phyloP scores from a whole-genome alignment of 2,888 invertebrate genomes.

The Pachymerium ferrugineum region DNA sequence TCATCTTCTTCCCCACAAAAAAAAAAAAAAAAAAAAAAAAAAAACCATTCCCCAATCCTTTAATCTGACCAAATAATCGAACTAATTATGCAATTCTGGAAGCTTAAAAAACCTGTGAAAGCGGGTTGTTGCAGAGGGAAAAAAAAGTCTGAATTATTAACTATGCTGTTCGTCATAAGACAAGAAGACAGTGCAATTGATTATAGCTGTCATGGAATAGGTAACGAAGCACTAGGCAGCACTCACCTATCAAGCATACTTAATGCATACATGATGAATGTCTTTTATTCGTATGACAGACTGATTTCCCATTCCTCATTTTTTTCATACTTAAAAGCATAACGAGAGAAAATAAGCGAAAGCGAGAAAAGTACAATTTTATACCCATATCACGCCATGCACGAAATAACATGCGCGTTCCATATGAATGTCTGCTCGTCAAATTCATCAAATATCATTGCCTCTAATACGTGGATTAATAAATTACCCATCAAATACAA shows the following conservation, averaged over 20 bases:
- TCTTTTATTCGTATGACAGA: conserved; percentile 11
- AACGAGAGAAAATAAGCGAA: neutral
- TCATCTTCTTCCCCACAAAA: neutral
- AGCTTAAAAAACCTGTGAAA: neutral
- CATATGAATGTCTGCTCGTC: neutral
- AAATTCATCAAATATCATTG: neutral
- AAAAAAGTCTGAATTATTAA: neutral
- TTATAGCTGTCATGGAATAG: neutral
- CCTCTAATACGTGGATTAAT: neutral
- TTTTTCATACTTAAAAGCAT: neutral
- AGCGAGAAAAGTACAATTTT: neutral
- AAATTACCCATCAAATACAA: conserved; percentile 16
- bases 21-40: neutral
- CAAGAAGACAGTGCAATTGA: neutral
- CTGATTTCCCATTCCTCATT: neutral
- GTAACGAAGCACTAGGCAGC: conserved; percentile 11
- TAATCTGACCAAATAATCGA: conserved; percentile 1
- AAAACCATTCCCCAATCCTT: neutral
- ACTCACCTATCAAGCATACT: conserved; percentile 3
- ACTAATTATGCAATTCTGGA: neutral
- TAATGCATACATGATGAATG: conserved; percentile 15
- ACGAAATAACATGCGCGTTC: neutral
- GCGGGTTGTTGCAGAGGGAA: neutral
- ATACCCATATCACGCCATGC: neutral
- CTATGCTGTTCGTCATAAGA: neutral